These are phyloP conservation scores for Cinclus mexicanus DNA, from an alignment of 2,113 vertebrate genomes.

Conservation along the genomic window DNA sequence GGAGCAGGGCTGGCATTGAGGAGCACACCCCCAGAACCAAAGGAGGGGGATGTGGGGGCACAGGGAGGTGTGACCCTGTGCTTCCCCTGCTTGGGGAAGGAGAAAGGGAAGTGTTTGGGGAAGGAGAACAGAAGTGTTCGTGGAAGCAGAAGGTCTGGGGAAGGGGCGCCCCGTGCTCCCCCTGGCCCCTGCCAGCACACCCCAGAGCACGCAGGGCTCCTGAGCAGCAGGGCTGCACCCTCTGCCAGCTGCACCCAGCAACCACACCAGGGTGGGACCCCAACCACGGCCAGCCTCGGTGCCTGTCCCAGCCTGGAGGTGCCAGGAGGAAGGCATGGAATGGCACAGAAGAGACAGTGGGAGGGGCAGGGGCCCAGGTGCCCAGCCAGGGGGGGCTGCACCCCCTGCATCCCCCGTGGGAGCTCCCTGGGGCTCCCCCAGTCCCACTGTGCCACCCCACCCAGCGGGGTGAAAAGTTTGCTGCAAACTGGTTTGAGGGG, in stretches of 20 bases:
- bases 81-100: not conserved
- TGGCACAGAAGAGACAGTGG: not conserved
- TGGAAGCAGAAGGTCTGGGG: not conserved
- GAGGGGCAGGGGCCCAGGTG: not conserved
- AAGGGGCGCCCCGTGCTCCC: not conserved
- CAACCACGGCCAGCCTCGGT: rapidly evolving
- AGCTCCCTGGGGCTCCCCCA: not conserved
- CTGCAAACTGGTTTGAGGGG: not conserved
- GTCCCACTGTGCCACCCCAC: not conserved
- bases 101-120: not conserved
- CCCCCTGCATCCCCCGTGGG: not conserved
- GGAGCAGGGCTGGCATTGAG: not conserved
- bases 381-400: not conserved
- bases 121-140: not conserved
- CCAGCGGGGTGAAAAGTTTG: not conserved
- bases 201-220: rapidly evolving
- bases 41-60: not conserved
- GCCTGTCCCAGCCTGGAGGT: not conserved
- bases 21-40: not conserved
- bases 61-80: not conserved
- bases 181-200: not conserved
- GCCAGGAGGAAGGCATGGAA: not conserved
- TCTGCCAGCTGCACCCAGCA: not conserved
- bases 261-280: not conserved
- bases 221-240: not conserved